Conservation (phyloP, 2,113 vertebrate species). For the Mormyrus iriodes region DNA sequence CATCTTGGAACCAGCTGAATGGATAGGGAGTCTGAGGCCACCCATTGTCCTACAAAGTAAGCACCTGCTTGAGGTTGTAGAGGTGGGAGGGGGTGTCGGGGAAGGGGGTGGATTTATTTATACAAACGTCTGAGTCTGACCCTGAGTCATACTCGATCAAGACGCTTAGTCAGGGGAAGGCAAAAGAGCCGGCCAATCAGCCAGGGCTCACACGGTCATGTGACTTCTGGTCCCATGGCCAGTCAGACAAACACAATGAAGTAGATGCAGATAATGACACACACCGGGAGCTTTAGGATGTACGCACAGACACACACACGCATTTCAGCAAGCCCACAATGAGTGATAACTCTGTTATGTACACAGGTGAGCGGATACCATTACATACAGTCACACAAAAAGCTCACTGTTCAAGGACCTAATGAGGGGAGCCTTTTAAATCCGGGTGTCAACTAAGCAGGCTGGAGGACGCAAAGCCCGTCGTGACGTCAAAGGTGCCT, state of each 20-base stretch:
- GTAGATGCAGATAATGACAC: not conserved
- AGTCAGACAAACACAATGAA: not conserved
- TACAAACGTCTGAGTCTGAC: slow-evolving; percentile 10
- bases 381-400: not conserved
- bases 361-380: not conserved
- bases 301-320: not conserved
- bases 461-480: not conserved
- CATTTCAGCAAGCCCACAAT: not conserved
- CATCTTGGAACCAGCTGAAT: slow-evolving; percentile 15
- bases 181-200: not conserved
- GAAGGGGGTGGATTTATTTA: not conserved
- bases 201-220: not conserved
- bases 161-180: slow-evolving; percentile 8
- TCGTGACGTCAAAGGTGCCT: not conserved
- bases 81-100: not conserved
- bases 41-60: not conserved
- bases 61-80: not conserved
- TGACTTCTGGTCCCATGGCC: not conserved
- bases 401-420: not conserved
- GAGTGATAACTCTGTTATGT: not conserved
- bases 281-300: not conserved
- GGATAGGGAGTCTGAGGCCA: not conserved
- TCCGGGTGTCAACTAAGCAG: not conserved
- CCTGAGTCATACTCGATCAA: not conserved
- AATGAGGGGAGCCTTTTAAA: not conserved